A percentile compares a stretch with the other conserved stretches of the same genome.
Evolutionary conservation across 2,888 invertebrate genomes (phyloP).

Genomic region (Pseudococcus viburni): DNA sequence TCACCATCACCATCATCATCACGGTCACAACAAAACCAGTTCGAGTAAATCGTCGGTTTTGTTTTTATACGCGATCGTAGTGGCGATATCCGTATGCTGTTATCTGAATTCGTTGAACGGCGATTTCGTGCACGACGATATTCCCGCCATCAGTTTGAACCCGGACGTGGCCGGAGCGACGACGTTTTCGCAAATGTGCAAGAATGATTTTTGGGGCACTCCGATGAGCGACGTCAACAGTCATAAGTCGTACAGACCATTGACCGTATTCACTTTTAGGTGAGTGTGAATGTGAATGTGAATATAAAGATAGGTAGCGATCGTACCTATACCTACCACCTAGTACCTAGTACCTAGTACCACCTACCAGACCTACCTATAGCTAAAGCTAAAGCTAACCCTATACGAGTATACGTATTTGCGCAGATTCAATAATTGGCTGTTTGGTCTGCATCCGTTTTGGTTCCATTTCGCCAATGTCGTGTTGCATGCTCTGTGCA

Average conservation of each 20-base stretch:
- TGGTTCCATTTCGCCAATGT: slow-evolving; percentile 89
- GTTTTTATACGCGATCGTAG: slow-evolving; percentile 64
- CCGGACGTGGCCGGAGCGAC: slow-evolving; percentile 83
- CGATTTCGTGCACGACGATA: slow-evolving; percentile 91
- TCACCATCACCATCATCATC: slow-evolving; percentile 22
- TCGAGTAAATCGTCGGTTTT: slow-evolving; percentile 59
- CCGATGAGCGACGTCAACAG: slow-evolving; percentile 86
- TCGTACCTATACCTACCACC: too few relatives aligned
- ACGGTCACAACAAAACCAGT: neutral
- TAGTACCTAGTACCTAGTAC: too few relatives aligned
- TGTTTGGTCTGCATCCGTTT: slow-evolving; percentile 80
- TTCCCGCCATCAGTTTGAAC: slow-evolving; percentile 86
- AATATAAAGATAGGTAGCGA: too few relatives aligned
- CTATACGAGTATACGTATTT: slow-evolving; percentile 71
- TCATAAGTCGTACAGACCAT: slow-evolving; percentile 89
- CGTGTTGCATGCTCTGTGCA: slow-evolving; percentile 81
- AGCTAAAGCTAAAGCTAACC: too few relatives aligned
- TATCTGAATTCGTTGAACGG: slow-evolving; percentile 83
- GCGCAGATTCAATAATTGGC: slow-evolving; percentile 81
- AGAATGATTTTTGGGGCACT: slow-evolving; percentile 92
- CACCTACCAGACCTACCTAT: too few relatives aligned
- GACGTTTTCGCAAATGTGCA: slow-evolving; percentile 77
- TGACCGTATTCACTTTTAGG: slow-evolving; percentile 89
- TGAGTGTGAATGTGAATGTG: slow-evolving; percentile 72
- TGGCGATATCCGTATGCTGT: slow-evolving; percentile 75